Evolutionary conservation across 2,888 invertebrate genomes (phyloP).

Genomic region (Watsonalla cultraria): DNA sequence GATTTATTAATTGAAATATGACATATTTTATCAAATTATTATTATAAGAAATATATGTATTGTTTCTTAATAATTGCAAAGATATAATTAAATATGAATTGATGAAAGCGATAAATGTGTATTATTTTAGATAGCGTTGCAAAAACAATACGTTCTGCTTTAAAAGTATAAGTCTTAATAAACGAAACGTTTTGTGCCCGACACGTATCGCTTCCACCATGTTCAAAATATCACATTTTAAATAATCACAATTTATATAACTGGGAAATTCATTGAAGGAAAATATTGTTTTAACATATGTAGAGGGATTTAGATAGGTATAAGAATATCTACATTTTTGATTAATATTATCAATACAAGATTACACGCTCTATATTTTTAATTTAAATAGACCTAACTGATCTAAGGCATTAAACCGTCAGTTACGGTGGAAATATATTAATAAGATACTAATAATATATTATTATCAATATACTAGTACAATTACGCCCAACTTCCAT

Average conservation of each 20-base stretch:
- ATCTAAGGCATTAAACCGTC: constrained; percentile 58
- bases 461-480: constrained; percentile 18
- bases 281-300: constrained; percentile 11
- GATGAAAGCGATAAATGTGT: too few relatives aligned
- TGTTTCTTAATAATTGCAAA: too few relatives aligned
- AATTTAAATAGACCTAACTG: constrained; percentile 34
- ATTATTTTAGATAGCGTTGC: not conserved
- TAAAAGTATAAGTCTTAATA: too few relatives aligned
- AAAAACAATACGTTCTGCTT: not conserved
- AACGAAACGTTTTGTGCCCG: not conserved
- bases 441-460: constrained; percentile 17
- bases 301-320: constrained; percentile 24
- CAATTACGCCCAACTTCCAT: constrained; percentile 26
- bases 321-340: constrained; percentile 27
- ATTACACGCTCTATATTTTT: constrained; percentile 15
- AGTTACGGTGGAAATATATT: constrained; percentile 40
- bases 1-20: too few relatives aligned
- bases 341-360: constrained; percentile 18
- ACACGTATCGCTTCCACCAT: too few relatives aligned
- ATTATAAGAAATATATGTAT: too few relatives aligned
- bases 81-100: too few relatives aligned
- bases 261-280: constrained; percentile 17
- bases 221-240: too few relatives aligned
- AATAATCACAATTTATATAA: not conserved
- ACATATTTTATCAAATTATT: too few relatives aligned